Percentiles rank a stretch among this genome's conserved stretches.
Conservation (phyloP, 1,140 invertebrate species). For the Trichomalopsis sarcophagae region DNA sequence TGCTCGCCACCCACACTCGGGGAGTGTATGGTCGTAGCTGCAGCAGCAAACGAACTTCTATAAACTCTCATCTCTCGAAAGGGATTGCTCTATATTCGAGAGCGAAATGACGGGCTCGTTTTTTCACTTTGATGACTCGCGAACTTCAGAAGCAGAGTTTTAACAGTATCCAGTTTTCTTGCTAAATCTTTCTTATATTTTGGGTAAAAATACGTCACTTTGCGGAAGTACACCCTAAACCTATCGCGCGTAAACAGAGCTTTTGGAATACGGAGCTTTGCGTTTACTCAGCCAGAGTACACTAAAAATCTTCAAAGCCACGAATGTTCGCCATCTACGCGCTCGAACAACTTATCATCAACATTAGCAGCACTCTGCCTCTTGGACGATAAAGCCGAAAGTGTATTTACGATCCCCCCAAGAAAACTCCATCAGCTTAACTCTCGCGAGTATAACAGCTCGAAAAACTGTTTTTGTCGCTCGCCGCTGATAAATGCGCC, state of each 20-base stretch:
- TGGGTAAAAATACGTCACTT: too few species aligned
- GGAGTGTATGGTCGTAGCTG: too few species aligned
- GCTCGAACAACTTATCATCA: background rate
- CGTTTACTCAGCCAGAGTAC: background rate
- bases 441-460: background rate
- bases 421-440: background rate
- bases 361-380: slow-evolving; percentile 6
- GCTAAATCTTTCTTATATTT: too few species aligned
- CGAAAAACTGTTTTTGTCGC: background rate
- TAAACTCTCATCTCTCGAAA: slow-evolving; percentile 41
- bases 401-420: slow-evolving; percentile 30
- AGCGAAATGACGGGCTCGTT: background rate
- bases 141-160: background rate
- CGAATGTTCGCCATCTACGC: background rate
- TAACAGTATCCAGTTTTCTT: background rate
- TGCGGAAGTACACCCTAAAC: too few species aligned
- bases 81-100: background rate
- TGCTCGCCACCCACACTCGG: background rate
- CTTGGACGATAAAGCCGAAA: slow-evolving; percentile 17
- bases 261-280: background rate
- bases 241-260: background rate
- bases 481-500: background rate
- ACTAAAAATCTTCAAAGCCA: slow-evolving; percentile 2
- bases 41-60: slow-evolving; percentile 42
- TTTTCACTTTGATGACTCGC: slow-evolving; percentile 12